phyloP scores from a whole-genome alignment of 1,140 invertebrate species.

The Euglossa dilemma region DNA sequence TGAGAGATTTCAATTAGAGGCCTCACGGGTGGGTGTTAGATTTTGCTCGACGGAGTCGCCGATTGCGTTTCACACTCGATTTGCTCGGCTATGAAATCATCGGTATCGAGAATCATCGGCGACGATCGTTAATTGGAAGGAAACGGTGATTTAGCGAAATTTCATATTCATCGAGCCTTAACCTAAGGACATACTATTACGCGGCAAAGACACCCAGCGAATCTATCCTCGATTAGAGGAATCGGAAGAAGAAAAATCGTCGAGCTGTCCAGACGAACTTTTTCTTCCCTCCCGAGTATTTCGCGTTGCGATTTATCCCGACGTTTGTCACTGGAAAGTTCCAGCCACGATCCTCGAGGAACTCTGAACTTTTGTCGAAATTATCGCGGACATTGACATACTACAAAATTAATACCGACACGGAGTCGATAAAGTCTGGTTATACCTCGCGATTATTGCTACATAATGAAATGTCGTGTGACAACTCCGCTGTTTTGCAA shows the following conservation, averaged over 20 bases:
- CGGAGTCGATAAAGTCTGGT: background rate
- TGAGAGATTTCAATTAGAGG: conserved; percentile 38
- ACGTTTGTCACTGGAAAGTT: background rate
- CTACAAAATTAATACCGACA: background rate
- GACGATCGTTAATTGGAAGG: background rate
- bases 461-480: conserved; percentile 3
- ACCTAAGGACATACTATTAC: background rate
- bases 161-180: background rate
- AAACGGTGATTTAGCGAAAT: background rate
- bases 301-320: background rate
- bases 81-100: background rate
- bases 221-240: too few relatives aligned
- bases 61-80: background rate
- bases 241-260: background rate
- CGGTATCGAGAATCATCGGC: background rate
- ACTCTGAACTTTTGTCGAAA: background rate
- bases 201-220: background rate
- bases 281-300: too few relatives aligned
- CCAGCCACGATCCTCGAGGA: background rate
- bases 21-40: background rate
- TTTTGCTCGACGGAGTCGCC: background rate
- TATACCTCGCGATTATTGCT: background rate
- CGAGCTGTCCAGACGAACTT: background rate
- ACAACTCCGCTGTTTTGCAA: conserved; percentile 6
- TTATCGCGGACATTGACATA: too few relatives aligned